A percentile compares a stretch with the other conserved stretches of the same genome.
Evolutionary conservation across 2,797 vertebrate genomes (phyloP).

Genomic region (Megalops cyprinoides): DNA sequence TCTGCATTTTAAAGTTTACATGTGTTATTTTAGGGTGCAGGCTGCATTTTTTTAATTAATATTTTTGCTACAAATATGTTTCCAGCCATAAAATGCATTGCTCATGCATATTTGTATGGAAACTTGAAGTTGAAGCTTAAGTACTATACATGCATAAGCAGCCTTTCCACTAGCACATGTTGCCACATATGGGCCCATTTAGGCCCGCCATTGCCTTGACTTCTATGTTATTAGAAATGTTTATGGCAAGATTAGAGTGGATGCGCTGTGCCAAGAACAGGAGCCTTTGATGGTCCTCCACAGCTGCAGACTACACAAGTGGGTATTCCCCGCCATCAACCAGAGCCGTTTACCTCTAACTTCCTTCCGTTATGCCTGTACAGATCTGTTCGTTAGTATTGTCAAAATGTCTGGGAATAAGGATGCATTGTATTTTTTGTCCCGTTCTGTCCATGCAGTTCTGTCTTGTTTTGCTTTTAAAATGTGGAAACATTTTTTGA

Average conservation of each 20-base stretch:
- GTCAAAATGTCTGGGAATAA: slow-evolving; percentile 4
- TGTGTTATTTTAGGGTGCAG: too few species aligned
- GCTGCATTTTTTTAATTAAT: too few species aligned
- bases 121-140: not conserved
- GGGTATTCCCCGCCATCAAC: not conserved
- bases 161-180: not conserved
- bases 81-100: too few species aligned
- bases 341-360: too few species aligned
- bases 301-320: not conserved
- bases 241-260: not conserved
- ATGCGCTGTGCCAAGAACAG: not conserved
- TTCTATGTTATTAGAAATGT: slow-evolving; percentile 21
- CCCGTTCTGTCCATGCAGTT: not conserved
- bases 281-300: not conserved
- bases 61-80: too few species aligned
- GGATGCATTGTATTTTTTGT: not conserved
- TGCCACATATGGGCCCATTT: not conserved
- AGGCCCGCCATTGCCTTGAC: not conserved
- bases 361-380: not conserved
- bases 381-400: slow-evolving; percentile 10
- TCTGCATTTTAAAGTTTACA: too few species aligned
- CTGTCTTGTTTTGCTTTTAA: not conserved
- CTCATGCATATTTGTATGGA: too few species aligned
- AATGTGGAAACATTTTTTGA: slow-evolving; percentile 1
- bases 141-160: not conserved